Evolutionary conservation across 2,797 vertebrate genomes (phyloP), one percentile per base, ranked within the genome.

Genomic region (Molossus alvarezi): DNA sequence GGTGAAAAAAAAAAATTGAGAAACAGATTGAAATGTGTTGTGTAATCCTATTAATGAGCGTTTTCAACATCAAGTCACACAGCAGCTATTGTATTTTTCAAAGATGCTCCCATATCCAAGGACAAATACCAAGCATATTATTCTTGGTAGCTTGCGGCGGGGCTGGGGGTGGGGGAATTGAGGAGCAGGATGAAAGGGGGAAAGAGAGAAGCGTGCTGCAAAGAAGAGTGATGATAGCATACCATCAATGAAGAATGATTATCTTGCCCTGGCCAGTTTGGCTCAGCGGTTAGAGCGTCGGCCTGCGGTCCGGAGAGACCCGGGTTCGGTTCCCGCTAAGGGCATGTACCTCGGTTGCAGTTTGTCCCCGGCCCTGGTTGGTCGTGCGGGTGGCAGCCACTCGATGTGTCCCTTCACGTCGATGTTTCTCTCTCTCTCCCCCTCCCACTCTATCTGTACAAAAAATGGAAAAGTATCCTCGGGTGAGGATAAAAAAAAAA

Each of bases 21-120:
- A 84, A 88, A 75, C 4, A 69, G 37, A 58, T 65, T 90, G 17
- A 77, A 15, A 64, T 65, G 12, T 81, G 37, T 71, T 29, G 60
- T 3, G 0, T 67, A 79, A 73, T 79, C 55, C 55, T 84, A 81
- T n/a, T 84, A 64, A 64, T 8, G 27, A 5, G 13, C 29, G 27
- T 80, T 57, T 80, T 87, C 51, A 65, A 73, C 51, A 90, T 77
- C 60, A 48, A 60, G 21, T 92, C 55, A 65, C 18, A 73, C 23
- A 87, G 33, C 77, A 87, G 64, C 33, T 57, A 45, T 17, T 91
- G 27, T 33, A 41, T 83, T 75, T 71, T 92, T 90, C 69, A 84
- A 87, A 96, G 79, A 91, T 71, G 25, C 79, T 88, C 25, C 45
- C 33, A 80, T 77, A 64, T 51, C 64, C 21, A 84, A 84, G 18